Conservation (phyloP, 2,888 invertebrate species). For the Balanococcus diminutus region DNA sequence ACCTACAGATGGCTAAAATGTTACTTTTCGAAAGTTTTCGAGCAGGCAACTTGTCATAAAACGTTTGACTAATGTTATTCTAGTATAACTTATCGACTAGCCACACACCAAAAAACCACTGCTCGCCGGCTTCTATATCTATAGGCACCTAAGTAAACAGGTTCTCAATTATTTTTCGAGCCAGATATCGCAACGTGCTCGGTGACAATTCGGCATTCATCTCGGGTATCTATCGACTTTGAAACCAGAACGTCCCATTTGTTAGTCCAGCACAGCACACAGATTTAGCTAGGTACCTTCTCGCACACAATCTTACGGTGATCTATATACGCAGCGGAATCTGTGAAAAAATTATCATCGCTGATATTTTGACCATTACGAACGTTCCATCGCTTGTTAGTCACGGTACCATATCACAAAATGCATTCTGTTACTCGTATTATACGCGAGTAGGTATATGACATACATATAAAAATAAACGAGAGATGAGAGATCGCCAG, state of each 20-base stretch:
- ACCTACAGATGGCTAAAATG: slow-evolving; percentile 26
- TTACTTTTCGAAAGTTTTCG: background rate
- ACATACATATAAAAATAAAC: background rate
- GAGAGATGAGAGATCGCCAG: background rate
- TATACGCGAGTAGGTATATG: background rate
- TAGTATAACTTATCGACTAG: background rate
- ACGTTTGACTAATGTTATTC: slow-evolving; percentile 16
- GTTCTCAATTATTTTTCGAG: background rate
- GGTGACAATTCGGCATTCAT: background rate
- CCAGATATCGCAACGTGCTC: background rate
- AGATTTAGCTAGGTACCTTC: background rate
- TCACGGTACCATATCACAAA: background rate
- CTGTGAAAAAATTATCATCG: slow-evolving; percentile 3
- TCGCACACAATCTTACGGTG: background rate
- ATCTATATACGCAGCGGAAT: background rate
- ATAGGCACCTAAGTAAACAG: background rate
- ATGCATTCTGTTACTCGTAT: background rate
- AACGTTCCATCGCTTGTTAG: background rate
- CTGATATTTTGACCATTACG: background rate
- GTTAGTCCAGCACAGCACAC: background rate
- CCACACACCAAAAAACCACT: background rate
- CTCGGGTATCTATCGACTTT: background rate
- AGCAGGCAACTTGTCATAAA: slow-evolving; percentile 12
- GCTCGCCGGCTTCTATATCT: background rate
- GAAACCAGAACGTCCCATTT: background rate